phyloP scores from a whole-genome alignment of 2,797 vertebrate genomes.

The Pseudochaenichthys georgianus region DNA sequence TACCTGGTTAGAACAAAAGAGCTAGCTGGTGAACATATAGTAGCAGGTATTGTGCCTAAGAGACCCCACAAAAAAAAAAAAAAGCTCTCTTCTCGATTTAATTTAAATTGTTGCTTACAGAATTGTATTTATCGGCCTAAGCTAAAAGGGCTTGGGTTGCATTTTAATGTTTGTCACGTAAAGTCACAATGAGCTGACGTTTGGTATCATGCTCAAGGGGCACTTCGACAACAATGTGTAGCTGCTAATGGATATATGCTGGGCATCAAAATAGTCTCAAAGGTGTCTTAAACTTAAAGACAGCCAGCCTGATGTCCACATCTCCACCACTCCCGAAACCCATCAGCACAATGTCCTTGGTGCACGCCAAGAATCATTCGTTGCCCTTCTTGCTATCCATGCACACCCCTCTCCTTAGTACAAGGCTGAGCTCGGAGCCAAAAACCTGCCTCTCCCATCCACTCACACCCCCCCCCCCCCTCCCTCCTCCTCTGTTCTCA shows the following conservation, averaged over 20 bases:
- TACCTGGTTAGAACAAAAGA: background rate
- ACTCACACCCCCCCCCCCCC: constrained; percentile 11
- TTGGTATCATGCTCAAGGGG: constrained; percentile 20
- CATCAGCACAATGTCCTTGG: constrained; percentile 41
- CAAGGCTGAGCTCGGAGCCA: constrained; percentile 61
- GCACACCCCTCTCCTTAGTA: constrained; percentile 46
- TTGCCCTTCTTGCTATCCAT: constrained; percentile 54
- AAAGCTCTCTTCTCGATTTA: background rate
- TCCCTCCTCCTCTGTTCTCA: constrained; percentile 20
- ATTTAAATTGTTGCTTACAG: background rate
- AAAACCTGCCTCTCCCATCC: constrained; percentile 56
- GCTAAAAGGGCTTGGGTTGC: background rate
- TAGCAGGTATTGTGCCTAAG: background rate
- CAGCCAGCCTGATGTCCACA: background rate
- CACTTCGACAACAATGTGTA: constrained; percentile 1
- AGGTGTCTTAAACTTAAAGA: constrained; percentile 18
- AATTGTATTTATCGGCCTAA: constrained; percentile 5
- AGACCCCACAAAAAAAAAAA: background rate
- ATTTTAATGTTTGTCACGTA: constrained; percentile 4
- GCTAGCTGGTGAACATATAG: background rate
- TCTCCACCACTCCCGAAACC: constrained; percentile 36
- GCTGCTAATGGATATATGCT: constrained; percentile 18
- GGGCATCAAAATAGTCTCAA: background rate
- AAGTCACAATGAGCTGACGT: background rate
- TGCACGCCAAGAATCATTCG: constrained; percentile 45